Conservation (phyloP, 2,888 invertebrate genomes). For the Trachelus tabidus region DNA sequence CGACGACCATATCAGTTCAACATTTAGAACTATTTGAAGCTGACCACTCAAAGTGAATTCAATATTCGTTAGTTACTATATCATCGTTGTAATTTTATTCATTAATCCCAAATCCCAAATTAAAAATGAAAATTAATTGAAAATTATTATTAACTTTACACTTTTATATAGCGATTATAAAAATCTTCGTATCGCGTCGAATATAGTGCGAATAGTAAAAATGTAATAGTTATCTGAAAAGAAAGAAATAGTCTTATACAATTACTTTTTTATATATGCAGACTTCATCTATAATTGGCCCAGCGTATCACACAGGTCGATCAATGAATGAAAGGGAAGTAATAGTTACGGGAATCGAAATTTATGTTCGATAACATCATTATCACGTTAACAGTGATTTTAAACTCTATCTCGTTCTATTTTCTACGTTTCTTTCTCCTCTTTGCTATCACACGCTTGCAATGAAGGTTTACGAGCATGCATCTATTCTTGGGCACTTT, state of each 20-base stretch:
- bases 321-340: not conserved
- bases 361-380: not conserved
- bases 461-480: slow-evolving; percentile 33
- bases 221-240: not conserved
- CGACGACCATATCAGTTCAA: not conserved
- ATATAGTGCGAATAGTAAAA: not conserved
- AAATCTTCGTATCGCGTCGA: not conserved
- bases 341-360: not conserved
- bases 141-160: not conserved
- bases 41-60: no score
- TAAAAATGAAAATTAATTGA: no score
- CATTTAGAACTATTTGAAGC: not conserved
- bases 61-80: no score
- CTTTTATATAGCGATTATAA: not conserved
- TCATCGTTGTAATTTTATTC: not conserved
- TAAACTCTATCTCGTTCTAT: not conserved
- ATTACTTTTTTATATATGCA: not conserved
- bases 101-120: not conserved
- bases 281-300: not conserved
- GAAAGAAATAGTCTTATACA: not conserved
- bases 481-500: slow-evolving; percentile 31
- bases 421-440: not conserved
- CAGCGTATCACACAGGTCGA: not conserved
- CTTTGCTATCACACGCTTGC: not conserved
- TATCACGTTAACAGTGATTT: not conserved